Percentiles rank a stretch among this genome's conserved stretches.
Evolutionary conservation across 2,888 invertebrate species (phyloP).

Genomic region (Chrysotoxum bicinctum): DNA sequence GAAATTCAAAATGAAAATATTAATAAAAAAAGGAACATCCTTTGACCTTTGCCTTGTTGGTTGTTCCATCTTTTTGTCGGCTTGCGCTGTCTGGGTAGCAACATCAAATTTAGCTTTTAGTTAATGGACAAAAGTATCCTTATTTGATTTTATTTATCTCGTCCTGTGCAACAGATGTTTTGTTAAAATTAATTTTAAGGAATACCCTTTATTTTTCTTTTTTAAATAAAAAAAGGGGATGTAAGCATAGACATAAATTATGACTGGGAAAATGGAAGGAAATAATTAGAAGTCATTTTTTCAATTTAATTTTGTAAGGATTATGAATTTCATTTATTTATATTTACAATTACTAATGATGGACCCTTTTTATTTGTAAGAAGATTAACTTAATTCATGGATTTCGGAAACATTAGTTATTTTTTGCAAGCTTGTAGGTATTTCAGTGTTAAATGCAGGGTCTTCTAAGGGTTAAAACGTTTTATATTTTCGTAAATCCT

Average conservation of each 20-base stretch:
- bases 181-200: neutral
- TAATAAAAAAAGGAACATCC: neutral
- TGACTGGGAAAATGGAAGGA: neutral
- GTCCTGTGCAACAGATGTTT: neutral
- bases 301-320: neutral
- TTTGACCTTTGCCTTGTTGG: neutral
- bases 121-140: neutral
- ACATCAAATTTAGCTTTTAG: neutral
- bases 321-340: neutral
- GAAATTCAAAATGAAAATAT: neutral
- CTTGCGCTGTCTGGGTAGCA: neutral
- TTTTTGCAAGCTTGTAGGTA: too few relatives aligned
- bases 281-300: neutral
- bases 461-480: too few relatives aligned
- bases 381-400: too few relatives aligned
- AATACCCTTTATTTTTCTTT: neutral
- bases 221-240: neutral
- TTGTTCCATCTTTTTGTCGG: neutral
- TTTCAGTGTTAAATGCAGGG: too few relatives aligned
- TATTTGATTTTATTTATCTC: constrained; percentile 7
- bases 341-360: neutral
- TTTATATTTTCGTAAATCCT: too few relatives aligned
- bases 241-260: too few relatives aligned
- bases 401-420: too few relatives aligned
- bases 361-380: neutral